Evolutionary conservation across 2,113 vertebrate genomes (phyloP), one percentile per base, ranked within the genome.

Genomic region (Baryphthengus martii): DNA sequence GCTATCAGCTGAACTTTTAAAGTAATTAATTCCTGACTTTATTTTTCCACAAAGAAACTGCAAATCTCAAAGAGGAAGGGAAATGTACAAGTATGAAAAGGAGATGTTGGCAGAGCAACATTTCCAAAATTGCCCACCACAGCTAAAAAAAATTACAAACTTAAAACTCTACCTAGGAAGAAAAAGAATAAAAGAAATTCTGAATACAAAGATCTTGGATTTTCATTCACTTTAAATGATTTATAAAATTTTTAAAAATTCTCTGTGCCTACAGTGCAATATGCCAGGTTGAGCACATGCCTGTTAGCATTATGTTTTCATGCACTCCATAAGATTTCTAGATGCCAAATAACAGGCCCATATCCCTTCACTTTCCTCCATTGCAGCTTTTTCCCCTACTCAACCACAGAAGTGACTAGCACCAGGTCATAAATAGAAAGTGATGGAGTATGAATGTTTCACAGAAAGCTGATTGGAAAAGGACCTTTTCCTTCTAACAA

Each of bases 401-500:
- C 49, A 76, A 55, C 13, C 16, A 59, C 49, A 72, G 56, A 70
- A 90, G 71, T 40, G 39, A 88, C 25, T 28, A 76, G 28, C 19
- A 90, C 24, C 23, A 12, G 33, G 5, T 74, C 86, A 89, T 63
- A 92, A 93, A 93, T 47, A 88, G 86, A 94, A 97, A 94, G 72
- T 81, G 47, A 88, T 74, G 62, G 73, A 39, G 21, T 39, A 78
- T 47, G n/a, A 92, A 47, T 29, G n/a, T 71, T 95, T 94, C 6
- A 1, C 8, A 0, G 73, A 96, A 92, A 95, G 56, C 44, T 95
- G 95, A 92, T 90, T 94, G 55, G 90, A 95, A 96, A 94, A 93
- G 88, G 81, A 66, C 21, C 0, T 52, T 96, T 94, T 95, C 44
- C 72, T 82, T 95, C 70, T 87, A 92, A 89, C 78, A 93, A 89